Conservation (phyloP, 2,888 invertebrate genomes). For the Xylophagus ater region DNA sequence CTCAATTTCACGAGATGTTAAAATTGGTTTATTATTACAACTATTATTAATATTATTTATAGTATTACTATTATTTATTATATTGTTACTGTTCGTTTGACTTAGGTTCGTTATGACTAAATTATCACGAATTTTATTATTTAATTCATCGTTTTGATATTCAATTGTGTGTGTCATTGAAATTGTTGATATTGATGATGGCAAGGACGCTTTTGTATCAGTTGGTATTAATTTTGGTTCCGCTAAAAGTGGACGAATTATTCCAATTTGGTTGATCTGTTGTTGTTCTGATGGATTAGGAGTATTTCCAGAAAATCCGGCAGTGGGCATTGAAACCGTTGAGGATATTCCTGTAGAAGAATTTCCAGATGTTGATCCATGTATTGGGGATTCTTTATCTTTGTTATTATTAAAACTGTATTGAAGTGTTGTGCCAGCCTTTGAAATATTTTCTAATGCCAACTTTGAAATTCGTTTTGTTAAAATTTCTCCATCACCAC, state of each 20-base stretch:
- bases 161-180: neutral
- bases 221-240: slow-evolving; percentile 19
- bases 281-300: slow-evolving; percentile 23
- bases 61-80: slow-evolving; percentile 14
- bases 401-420: slow-evolving; percentile 30
- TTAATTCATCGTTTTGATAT: slow-evolving; percentile 9
- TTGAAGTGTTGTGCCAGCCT: slow-evolving; percentile 54
- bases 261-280: slow-evolving; percentile 8
- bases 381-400: too few species aligned
- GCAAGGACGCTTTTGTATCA: slow-evolving; percentile 9
- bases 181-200: slow-evolving; percentile 17
- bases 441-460: slow-evolving; percentile 56
- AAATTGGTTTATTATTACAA: slow-evolving; percentile 21
- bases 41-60: slow-evolving; percentile 3
- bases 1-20: slow-evolving; percentile 53
- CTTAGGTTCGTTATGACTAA: slow-evolving; percentile 19
- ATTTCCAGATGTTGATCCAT: neutral
- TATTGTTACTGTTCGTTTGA: slow-evolving; percentile 20
- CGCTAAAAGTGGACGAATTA: neutral
- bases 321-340: slow-evolving; percentile 25
- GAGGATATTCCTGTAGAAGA: slow-evolving; percentile 10
- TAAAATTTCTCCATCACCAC: slow-evolving; percentile 34
- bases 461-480: slow-evolving; percentile 41
- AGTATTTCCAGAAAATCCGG: slow-evolving; percentile 11
- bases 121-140: slow-evolving; percentile 17